These are phyloP conservation scores for Axis porcinus DNA, from an alignment of 2,113 vertebrate genomes.

Conservation along the genomic window DNA sequence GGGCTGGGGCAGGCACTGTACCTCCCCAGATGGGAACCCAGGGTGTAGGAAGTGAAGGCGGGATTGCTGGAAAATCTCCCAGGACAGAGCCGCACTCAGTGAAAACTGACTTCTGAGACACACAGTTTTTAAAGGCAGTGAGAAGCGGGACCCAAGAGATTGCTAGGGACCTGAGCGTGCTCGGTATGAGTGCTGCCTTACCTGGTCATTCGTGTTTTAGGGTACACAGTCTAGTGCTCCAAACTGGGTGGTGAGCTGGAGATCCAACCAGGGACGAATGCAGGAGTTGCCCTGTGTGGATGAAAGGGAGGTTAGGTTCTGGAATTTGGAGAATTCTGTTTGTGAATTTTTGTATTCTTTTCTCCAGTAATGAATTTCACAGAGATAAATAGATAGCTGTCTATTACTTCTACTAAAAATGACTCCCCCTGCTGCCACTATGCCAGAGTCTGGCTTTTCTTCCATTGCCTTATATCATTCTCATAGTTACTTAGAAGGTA, in stretches of 20 bases:
- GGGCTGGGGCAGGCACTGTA: background rate
- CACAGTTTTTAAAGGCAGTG: background rate
- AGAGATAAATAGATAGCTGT: background rate
- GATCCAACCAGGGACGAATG: fast-evolving
- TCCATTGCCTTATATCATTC: background rate
- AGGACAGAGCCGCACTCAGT: background rate
- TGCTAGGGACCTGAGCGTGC: background rate
- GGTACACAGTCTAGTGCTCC: fast-evolving
- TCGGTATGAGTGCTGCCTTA: background rate
- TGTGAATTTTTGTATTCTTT: background rate
- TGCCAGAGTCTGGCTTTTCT: background rate
- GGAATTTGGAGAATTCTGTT: background rate
- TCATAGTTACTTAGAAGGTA: background rate
- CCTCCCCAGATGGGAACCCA: background rate
- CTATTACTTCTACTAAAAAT: background rate
- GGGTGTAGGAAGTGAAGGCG: background rate
- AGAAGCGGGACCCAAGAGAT: background rate
- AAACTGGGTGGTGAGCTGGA: fast-evolving
- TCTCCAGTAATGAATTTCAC: background rate
- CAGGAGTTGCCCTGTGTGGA: background rate
- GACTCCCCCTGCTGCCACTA: background rate
- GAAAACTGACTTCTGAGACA: background rate
- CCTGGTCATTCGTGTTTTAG: background rate
- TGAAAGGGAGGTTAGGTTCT: background rate
- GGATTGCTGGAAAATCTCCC: background rate